These are phyloP conservation scores for Alsophila aescularia DNA, from an alignment of 2,888 invertebrate genomes.

Conservation along the genomic window DNA sequence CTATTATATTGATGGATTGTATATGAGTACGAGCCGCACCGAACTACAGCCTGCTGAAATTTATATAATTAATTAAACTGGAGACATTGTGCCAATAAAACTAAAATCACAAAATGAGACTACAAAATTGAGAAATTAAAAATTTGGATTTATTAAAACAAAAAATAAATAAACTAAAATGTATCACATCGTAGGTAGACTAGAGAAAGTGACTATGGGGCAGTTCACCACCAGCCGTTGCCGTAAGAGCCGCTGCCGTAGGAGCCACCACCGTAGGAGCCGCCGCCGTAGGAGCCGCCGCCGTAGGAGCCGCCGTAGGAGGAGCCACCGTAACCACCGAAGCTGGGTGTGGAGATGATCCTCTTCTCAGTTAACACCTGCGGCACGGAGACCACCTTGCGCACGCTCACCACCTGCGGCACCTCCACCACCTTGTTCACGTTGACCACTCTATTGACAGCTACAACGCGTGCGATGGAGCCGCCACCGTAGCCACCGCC, in stretches of 20 bases:
- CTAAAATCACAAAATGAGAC: not conserved
- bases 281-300: constrained; percentile 16
- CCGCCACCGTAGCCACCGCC: constrained; percentile 2
- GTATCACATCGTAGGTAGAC: not conserved
- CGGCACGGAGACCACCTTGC: constrained; percentile 59
- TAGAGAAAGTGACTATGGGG: not conserved
- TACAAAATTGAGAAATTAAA: not conserved
- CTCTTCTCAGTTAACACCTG: constrained; percentile 59
- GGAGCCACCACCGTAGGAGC: constrained; percentile 2
- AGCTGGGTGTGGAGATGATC: constrained; percentile 47
- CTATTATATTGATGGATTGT: too few relatives aligned
- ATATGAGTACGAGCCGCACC: too few relatives aligned
- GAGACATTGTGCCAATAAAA: too few relatives aligned
- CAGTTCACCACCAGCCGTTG: constrained; percentile 42
- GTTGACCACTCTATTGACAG: constrained; percentile 54
- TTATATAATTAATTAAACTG: too few relatives aligned
- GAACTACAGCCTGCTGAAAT: too few relatives aligned
- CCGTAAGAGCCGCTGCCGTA: constrained; percentile 7
- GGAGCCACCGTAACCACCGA: constrained; percentile 23
- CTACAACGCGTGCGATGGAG: constrained; percentile 42
- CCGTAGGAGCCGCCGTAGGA: constrained; percentile 5
- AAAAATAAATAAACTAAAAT: constrained; percentile 6
- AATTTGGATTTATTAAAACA: not conserved
- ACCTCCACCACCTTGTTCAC: constrained; percentile 53
- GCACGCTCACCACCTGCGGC: constrained; percentile 53